Percentiles rank a stretch among this genome's conserved stretches.
These are phyloP conservation scores for Rhinolophus ferrumequinum DNA, from an alignment of 2,113 vertebrate species.

Conservation along the genomic window DNA sequence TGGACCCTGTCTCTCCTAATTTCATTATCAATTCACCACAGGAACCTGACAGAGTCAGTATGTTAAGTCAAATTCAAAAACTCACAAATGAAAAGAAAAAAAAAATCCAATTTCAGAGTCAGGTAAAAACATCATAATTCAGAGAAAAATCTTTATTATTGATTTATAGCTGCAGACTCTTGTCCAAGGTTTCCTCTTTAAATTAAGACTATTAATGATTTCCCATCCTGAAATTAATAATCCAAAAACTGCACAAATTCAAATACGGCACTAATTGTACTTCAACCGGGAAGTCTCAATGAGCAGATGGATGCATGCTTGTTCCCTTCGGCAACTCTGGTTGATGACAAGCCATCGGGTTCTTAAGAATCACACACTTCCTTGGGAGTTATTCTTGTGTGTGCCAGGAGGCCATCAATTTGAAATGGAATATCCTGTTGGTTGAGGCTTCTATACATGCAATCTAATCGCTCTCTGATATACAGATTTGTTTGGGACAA, in stretches of 20 bases:
- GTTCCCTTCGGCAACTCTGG: not conserved
- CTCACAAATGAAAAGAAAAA: constrained; percentile 1
- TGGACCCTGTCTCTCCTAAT: constrained; percentile 64
- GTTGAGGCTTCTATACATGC: not conserved
- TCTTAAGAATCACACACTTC: not conserved
- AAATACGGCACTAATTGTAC: not conserved
- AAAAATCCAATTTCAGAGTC: constrained; percentile 57
- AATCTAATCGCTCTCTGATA: constrained; percentile 30
- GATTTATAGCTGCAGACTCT: constrained; percentile 43
- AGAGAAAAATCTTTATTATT: constrained; percentile 67
- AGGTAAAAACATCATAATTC: constrained; percentile 66
- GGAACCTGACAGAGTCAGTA: constrained; percentile 53
- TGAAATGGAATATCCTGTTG: constrained; percentile 46
- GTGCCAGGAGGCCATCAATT: not conserved
- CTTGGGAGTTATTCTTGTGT: not conserved
- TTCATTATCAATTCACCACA: constrained; percentile 73
- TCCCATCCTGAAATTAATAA: constrained; percentile 37
- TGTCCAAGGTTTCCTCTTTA: constrained; percentile 59
- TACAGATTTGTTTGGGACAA: constrained; percentile 7
- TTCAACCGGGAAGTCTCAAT: not conserved
- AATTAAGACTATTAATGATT: constrained; percentile 62
- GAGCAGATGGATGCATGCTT: not conserved
- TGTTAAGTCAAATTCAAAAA: constrained; percentile 67
- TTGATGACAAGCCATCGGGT: rapidly evolving
- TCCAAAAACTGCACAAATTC: constrained; percentile 24